Base-by-base conservation (phyloP, 2,113 vertebrate species). In the Lichenostomus cassidix region DNA sequence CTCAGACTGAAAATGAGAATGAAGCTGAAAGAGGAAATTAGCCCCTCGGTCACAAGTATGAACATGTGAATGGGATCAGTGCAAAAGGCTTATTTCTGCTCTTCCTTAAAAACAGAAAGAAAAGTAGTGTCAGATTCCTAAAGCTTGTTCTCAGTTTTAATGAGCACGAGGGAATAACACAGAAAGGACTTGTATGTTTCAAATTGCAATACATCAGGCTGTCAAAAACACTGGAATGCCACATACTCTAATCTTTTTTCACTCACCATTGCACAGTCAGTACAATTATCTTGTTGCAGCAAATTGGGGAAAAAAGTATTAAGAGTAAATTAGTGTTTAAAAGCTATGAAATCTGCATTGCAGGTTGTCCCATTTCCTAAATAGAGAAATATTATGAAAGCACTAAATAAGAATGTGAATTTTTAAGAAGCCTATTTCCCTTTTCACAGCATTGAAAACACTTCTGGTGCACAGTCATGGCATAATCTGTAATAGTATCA, bases 191-290 rank as follows among this genome's bases (percentile, higher is more conserved):
- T 95, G 86, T 86, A 92, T 78, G 41, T 95, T 97, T 97, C 90
- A 97, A 97, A 91, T 69, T 89, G 94, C 95, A 97, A 96, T 97
- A 95, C 71, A 97, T 97, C 97, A 97, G 93, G 33, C 84, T 97
- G 96, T 97, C 97, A 97, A 95, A 97, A 96, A 92, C 92, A 95
- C 62, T 94, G 94, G 90, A 96, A 95, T 95, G 79, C 87, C 97
- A 94, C 92, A 85, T 67, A 86, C 69, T 83, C 95, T 97, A 94
- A 97, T 98, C 77, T 96, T 92, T 96, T 97, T 89, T 70, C 90
- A 95, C 83, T 96, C 95, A 90, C 95, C 53, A 41, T 94, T 95
- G 93, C 76, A 92, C 83, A 96, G 96, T 80, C 70, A 93, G 73
- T 87, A 91, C 91, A 97, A 97, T 97, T 96, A 97, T 95, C 93